A percentile compares a stretch with the other conserved stretches of the same genome.
These are phyloP conservation scores for Varanus salvator DNA, from an alignment of 2,113 vertebrate species.

Conservation along the genomic window DNA sequence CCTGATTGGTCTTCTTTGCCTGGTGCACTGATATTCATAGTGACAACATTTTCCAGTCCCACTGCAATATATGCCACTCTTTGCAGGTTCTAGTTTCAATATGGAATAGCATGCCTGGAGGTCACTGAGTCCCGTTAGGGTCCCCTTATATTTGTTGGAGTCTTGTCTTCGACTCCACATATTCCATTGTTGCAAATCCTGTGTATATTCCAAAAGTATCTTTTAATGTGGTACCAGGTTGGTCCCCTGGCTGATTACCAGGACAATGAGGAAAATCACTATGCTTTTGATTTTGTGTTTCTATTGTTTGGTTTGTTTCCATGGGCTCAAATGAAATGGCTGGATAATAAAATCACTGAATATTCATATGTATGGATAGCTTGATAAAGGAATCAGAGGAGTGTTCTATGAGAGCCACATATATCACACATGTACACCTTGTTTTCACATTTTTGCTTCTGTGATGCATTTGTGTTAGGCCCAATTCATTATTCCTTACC, in stretches of 20 bases:
- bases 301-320: neutral
- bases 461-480: rapidly evolving
- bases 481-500: neutral
- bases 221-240: neutral
- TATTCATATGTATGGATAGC: neutral
- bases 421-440: rapidly evolving
- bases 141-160: neutral
- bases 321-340: neutral
- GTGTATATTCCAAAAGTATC: neutral
- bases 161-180: neutral
- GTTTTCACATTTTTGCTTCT: neutral
- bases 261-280: neutral
- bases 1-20: neutral
- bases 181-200: neutral
- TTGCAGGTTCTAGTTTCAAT: neutral
- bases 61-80: neutral
- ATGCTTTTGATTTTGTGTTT: neutral
- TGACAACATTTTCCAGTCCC: neutral
- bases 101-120: neutral
- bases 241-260: neutral
- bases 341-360: neutral
- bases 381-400: neutral
- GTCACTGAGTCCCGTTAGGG: neutral
- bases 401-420: rapidly evolving
- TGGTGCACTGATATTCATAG: neutral